Evolutionary conservation across 53 echinoderm and acorn worm genomes (phyloP).

Genomic region (Henricia sp.): DNA sequence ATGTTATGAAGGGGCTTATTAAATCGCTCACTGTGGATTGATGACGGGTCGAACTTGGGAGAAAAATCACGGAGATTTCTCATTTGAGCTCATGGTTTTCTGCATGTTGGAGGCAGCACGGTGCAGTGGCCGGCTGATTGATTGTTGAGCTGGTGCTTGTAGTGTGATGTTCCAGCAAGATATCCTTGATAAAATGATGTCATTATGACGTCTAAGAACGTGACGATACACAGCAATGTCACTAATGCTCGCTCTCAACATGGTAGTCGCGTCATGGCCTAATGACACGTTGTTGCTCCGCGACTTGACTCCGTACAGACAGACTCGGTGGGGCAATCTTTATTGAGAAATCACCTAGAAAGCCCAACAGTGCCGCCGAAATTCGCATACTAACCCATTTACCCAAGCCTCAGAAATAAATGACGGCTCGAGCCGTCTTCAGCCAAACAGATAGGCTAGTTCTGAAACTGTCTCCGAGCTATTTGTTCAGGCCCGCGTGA

Average conservation of each 20-base stretch:
- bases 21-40: not conserved
- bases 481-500: constrained; percentile 7
- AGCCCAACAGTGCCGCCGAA: not conserved
- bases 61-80: constrained; percentile 23
- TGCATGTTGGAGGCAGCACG: not conserved
- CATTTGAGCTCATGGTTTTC: constrained; percentile 19
- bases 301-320: not conserved
- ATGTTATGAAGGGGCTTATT: constrained; percentile 13
- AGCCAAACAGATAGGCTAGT: not conserved
- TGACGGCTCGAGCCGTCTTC: not conserved
- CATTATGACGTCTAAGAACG: constrained; percentile 34
- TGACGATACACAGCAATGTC: constrained; percentile 20
- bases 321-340: not conserved
- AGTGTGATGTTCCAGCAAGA: constrained; percentile 22
- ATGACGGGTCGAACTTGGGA: constrained; percentile 7
- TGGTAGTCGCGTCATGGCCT: not conserved
- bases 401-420: constrained; percentile 7
- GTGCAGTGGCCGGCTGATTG: constrained; percentile 29
- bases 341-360: not conserved
- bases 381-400: not conserved
- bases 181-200: constrained; percentile 48
- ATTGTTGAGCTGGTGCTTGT: not conserved
- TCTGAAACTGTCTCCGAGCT: constrained; percentile 3
- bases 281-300: not conserved
- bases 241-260: not conserved